Base-by-base conservation (phyloP, 37 sponge, comb jelly and placozoan genomes). In the Amphimedon queenslandica region DNA sequence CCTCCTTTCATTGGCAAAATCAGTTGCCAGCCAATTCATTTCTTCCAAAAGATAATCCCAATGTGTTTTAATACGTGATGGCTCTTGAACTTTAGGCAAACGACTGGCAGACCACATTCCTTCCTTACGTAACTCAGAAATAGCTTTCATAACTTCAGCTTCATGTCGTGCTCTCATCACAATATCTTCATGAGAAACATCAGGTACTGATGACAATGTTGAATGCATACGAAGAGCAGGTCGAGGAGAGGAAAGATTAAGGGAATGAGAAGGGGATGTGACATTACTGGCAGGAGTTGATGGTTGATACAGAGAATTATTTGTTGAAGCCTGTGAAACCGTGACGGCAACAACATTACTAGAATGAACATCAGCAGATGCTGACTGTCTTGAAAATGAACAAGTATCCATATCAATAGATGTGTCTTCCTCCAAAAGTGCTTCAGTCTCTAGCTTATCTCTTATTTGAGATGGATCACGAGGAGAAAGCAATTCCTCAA, bases 1-100 rank as follows among this genome's bases (percentile, higher is more conserved):
- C 18, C 88, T 78, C 42, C 83, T 70, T 74, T 98, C 99, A 74
- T 98, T 92, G 36, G 67, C 75, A 80, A 98, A 98, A 66, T 98
- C 99, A 34, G 93, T 77, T 2, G 99, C 90, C 56, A 98, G 73
- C 99, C 95, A 98, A 58, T 87, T 82, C 95, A 98, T 94, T 66
- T 98, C 99, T 51, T 98, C 99, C 61, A 98, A 71, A 27, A 98
- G 77, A 63, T 94, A 94, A 58, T 98, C 93, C 94, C 95, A 94
- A 55, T 88, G 93, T 30, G 79, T 78, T 79, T 94, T 94, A 23
- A 36, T 40, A 63, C 85, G 65, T 3, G 72, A 39, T 16, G 95
- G 93, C 65, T 94, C 95, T 33, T 82, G 78, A 33, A 94, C 99
- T 76, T 89, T 94, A 3, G 99, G 99, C 51, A 98, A 79, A 4